A percentile compares a stretch with the other conserved stretches of the same genome.
Conservation (phyloP, 2,113 vertebrate genomes). For the Seriola dumerili region DNA sequence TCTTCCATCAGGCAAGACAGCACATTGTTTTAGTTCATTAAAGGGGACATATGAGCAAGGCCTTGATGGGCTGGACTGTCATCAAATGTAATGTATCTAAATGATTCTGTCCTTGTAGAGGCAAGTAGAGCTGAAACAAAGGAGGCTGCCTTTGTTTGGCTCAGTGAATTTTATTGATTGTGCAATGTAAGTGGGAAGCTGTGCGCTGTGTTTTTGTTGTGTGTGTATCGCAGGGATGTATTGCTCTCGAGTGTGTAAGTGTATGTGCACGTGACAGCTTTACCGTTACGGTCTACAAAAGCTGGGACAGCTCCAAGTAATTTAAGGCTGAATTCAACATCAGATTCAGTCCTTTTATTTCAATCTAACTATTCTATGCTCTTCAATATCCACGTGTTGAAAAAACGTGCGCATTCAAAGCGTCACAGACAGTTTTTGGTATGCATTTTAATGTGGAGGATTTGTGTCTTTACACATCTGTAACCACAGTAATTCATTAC, state of each 20-base stretch:
- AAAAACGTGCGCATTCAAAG: slow-evolving; percentile 3
- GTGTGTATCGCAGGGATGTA: not conserved
- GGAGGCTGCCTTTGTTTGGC: slow-evolving; percentile 39
- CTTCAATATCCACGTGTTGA: not conserved
- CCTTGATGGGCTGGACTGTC: slow-evolving; percentile 61
- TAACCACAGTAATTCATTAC: slow-evolving; percentile 47
- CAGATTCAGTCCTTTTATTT: not conserved
- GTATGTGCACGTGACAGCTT: not conserved
- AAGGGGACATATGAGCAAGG: slow-evolving; percentile 51
- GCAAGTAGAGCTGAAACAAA: slow-evolving; percentile 58
- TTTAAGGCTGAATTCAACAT: not conserved
- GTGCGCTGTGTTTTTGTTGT: slow-evolving; percentile 1
- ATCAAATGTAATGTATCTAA: slow-evolving; percentile 63
- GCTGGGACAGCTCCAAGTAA: not conserved
- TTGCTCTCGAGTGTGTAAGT: not conserved
- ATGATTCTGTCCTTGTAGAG: slow-evolving; percentile 70
- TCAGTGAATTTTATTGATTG: slow-evolving; percentile 57
- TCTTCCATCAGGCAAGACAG: slow-evolving; percentile 51
- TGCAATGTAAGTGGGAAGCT: not conserved
- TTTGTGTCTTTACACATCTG: slow-evolving; percentile 37
- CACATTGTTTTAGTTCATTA: slow-evolving; percentile 66
- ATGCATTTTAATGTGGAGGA: slow-evolving; percentile 17
- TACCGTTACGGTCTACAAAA: not conserved
- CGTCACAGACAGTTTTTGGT: not conserved
- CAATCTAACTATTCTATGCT: not conserved